These are phyloP conservation scores for Ditula angustiorana DNA, from an alignment of 2,888 invertebrate genomes.

Conservation along the genomic window DNA sequence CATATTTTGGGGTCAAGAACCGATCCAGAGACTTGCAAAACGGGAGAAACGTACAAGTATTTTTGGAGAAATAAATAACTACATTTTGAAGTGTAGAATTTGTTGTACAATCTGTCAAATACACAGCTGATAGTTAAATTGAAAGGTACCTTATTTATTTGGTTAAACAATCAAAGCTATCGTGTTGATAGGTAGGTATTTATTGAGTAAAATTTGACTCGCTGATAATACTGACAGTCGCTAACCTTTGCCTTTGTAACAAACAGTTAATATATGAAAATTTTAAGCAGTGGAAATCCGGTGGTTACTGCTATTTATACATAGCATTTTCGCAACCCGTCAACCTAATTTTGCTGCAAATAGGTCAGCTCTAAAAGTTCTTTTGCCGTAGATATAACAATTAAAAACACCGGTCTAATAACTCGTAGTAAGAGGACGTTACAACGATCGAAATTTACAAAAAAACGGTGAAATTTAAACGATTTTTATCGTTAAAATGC, in stretches of 20 bases:
- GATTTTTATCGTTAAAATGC: conserved; percentile 49
- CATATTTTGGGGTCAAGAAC: conserved; percentile 42
- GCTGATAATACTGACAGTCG: conserved; percentile 19
- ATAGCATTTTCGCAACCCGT: conserved; percentile 45
- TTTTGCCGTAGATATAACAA: neutral
- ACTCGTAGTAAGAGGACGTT: neutral
- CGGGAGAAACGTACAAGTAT: neutral
- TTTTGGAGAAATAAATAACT: neutral
- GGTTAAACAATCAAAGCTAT: neutral
- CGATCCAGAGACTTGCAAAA: conserved; percentile 27
- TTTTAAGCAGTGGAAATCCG: conserved; percentile 37
- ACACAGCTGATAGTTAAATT: no score
- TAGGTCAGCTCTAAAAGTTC: conserved; percentile 46
- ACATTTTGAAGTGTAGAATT: neutral
- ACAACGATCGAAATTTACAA: neutral
- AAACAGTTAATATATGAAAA: conserved; percentile 23
- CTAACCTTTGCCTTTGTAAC: conserved; percentile 14
- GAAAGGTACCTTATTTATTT: conserved; percentile 7
- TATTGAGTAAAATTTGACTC: neutral
- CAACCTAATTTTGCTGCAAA: conserved; percentile 49
- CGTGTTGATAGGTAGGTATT: conserved; percentile 3
- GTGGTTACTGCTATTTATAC: conserved; percentile 39
- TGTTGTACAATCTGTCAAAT: no score
- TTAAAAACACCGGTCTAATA: neutral
- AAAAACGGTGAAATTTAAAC: conserved; percentile 31